phyloP scores from a whole-genome alignment of 2,888 invertebrate genomes.

The Nymphalis c-album region DNA sequence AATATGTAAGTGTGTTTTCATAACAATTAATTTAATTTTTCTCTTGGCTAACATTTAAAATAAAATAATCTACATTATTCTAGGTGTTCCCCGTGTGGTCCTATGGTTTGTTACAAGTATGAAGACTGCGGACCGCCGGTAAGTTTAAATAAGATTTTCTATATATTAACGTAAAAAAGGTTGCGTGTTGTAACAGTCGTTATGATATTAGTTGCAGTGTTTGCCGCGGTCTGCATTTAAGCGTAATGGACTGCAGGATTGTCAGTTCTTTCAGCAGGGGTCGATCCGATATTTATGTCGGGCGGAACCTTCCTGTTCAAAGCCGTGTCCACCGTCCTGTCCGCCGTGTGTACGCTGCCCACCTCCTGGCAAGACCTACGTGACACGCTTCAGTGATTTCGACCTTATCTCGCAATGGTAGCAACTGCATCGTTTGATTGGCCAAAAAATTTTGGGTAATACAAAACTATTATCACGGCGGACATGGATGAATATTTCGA shows the following conservation, averaged over 20 bases:
- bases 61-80: constrained; percentile 33
- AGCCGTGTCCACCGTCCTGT: constrained; percentile 69
- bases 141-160: constrained; percentile 42
- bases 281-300: constrained; percentile 77
- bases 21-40: background rate
- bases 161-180: background rate
- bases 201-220: constrained; percentile 66
- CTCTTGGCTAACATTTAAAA: too few species aligned
- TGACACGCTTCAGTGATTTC: constrained; percentile 76
- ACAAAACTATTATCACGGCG: constrained; percentile 58
- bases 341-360: constrained; percentile 76
- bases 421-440: constrained; percentile 45
- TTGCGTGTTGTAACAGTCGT: background rate
- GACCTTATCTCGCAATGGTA: constrained; percentile 75
- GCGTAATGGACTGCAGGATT: constrained; percentile 77
- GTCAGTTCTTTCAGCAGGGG: constrained; percentile 77
- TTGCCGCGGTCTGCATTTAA: constrained; percentile 79
- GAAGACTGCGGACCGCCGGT: constrained; percentile 78
- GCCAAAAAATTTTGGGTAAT: constrained; percentile 57
- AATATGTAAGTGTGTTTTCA: constrained; percentile 39
- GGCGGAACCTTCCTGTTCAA: constrained; percentile 56
- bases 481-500: constrained; percentile 46
- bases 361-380: constrained; percentile 75
- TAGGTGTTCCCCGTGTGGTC: constrained; percentile 77
- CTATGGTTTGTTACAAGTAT: constrained; percentile 78